Evolutionary conservation across 2,797 vertebrate species (phyloP).

Genomic region (Eupleurogrammus muticus): DNA sequence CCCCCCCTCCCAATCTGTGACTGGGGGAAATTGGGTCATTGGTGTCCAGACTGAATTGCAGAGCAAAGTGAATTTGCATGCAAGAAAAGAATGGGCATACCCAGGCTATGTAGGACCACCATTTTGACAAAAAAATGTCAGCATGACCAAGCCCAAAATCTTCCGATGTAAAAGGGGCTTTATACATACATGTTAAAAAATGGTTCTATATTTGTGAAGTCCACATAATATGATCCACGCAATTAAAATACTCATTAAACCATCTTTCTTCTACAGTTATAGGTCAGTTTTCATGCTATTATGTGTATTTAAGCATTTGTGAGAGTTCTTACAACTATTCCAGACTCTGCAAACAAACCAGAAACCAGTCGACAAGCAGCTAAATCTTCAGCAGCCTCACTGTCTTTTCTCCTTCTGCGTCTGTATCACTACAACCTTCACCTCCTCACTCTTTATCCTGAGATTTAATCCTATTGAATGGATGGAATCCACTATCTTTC

Average conservation of each 20-base stretch:
- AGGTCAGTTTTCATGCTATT: background rate
- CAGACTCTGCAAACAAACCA: slow-evolving; percentile 17
- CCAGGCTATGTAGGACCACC: too few relatives aligned
- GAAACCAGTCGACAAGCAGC: background rate
- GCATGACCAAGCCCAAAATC: too few relatives aligned
- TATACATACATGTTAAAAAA: too few relatives aligned
- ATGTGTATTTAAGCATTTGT: background rate
- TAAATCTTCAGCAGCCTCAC: background rate
- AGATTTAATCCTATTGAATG: background rate
- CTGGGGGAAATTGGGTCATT: too few relatives aligned
- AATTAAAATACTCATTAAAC: background rate
- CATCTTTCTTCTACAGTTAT: background rate
- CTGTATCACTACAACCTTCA: slow-evolving; percentile 11
- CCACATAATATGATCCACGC: background rate
- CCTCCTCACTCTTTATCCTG: slow-evolving; percentile 14
- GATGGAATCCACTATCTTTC: slow-evolving; percentile 1
- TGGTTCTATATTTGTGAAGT: background rate
- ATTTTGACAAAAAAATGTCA: too few relatives aligned
- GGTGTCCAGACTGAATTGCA: too few relatives aligned
- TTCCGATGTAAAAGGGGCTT: too few relatives aligned
- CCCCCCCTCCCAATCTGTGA: too few relatives aligned
- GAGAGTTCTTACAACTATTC: background rate
- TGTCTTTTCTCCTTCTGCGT: background rate
- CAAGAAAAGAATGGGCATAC: too few relatives aligned
- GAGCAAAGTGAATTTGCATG: too few relatives aligned